Base-by-base conservation (phyloP, 2,113 vertebrate genomes). In the Brachypodius melanocephalos region DNA sequence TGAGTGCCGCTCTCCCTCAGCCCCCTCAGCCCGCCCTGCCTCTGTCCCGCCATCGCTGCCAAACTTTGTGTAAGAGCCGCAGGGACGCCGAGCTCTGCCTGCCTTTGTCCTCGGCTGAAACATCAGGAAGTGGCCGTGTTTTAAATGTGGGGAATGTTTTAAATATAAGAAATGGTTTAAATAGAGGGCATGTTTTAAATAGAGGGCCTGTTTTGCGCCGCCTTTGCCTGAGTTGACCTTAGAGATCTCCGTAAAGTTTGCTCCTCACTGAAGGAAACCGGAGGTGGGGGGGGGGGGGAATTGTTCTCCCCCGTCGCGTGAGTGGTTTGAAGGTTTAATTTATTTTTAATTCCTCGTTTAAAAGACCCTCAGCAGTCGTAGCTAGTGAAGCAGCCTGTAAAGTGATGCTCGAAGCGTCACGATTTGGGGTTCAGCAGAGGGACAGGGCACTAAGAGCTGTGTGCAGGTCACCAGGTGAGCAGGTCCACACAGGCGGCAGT, bases 1-100 rank as follows among this genome's bases (percentile, higher is more conserved):
- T 99, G 83, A 98, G 98, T 98, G 61, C 65, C n/a, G 38, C 61
- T 15, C 5, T 9, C 54, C 55, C 46, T 48, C 22, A 24, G 46
- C 46, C 22, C 62, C 48, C 54, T 16, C 14, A 10, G 40, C 38
- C 40, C 51, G 67, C 67, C 67, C 55, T 12, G 54, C 36, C 78
- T 5, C 52, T 10, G 43, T 19, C 62, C 62, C 32, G 28, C 68
- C 9, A 3, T 40, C 40, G 14, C 68, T 21, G 15, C 12, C 2
- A 0, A 0, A 2, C 28, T 81, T 9, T 1, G 57, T 13, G 76
- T 6, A 0, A 29, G 5, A 17, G 28, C 32, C 32, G 38, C 4
- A 4, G 31, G 38, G 48, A 21, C 9, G 17, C 68, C 34, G 4
- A 8, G 49, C 48, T 48, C 17, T 17, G 66, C 9, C 38, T 0